Base-by-base conservation (phyloP, 2,888 invertebrate genomes). In the Cotesia congregata region DNA sequence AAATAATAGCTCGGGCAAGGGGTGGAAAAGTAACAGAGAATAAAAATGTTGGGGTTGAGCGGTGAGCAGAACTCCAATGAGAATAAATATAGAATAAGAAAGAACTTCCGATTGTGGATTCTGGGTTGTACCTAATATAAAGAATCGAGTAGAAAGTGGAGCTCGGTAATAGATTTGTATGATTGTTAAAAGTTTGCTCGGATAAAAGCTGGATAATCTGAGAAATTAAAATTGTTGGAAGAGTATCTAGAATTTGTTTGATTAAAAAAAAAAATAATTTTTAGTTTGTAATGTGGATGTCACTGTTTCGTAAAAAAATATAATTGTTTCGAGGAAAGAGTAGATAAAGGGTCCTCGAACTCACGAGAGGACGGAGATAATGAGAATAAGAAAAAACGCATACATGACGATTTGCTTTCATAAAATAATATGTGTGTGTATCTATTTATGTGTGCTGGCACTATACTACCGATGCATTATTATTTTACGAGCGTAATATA, bases 341-440 rank as follows among this genome's bases (percentile, higher is more conserved):
- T 71, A 65, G 86, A 86, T 86, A 86, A 85, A 83, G 80, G 86
- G 84, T 86, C 83, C 83, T 82, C 83, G 86, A 86, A 83, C 86
- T 80, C 82, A 69, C 40, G 75, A 38, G 69, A 12, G 70, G 78
- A 80, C 79, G 77, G 75, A 70, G 30, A 80, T 73, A 69, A 68
- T 74, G 41, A 73, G 38, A 60, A n/a, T 62, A 60, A 50, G 20
- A 39, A 70, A 15, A 71, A 68, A 69, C 15, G 41, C 41, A 68
- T 78, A 82, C 73, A 80, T 73, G 71, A 79, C 77, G 73, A 12
- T 65, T 65, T 20, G 12, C 50, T 50, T 50, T 65, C 5, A 62
- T 62, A 20, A 30, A 30, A 30, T 30, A 4, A 30, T 30, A 3
- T 30, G 30, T 20, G 20, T 20, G 20, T 30, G 30, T 30, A 4